Base-by-base conservation (phyloP, 1,140 invertebrate species). In the Tachypleus tridentatus region DNA sequence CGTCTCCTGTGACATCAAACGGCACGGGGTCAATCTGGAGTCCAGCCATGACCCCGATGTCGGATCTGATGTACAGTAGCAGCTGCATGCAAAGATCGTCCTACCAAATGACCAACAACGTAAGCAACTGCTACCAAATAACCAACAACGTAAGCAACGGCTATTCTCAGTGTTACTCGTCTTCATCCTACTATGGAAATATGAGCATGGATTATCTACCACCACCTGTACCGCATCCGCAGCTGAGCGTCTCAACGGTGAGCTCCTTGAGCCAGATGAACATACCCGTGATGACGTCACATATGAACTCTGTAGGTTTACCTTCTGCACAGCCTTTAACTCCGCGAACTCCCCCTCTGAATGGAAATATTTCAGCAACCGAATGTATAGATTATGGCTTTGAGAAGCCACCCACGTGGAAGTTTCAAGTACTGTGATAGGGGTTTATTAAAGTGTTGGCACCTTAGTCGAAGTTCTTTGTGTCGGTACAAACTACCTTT, bases 151-250 rank as follows among this genome's bases (percentile, higher is more conserved):
- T 29, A 29, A 64, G 63, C 11, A 71, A 67, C n/a, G 76, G 75
- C 64, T 68, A 73, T 49, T 29, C 29, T 29, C 75, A 75, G 68
- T 62, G 69, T 62, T 78, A 79, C 70, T 74, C 74, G 54, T 73
- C 73, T 63, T 73, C 77, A 49, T 71, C 73, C 54, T 78, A 78
- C 57, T 78, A 77, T 65, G 73, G 74, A 64, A 77, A 76, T 70
- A 76, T 77, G 73, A 77, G 75, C 70, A 76, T 77, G 74, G 77
- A 77, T 68, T 77, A 78, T 63, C 71, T 77, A 51, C 72, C 74
- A 53, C 72, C 73, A 61, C 51, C 70, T 29, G 29, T 29, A 29
- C 29, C 29, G 66, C 64, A 53, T 1, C 29, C 29, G 66, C 64
- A 53, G 48, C 58, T 64, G 59, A 57, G 62, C 11, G 69, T 69